Evolutionary conservation across 2,113 vertebrate genomes (phyloP).

Genomic region (Nycticorax nycticorax): DNA sequence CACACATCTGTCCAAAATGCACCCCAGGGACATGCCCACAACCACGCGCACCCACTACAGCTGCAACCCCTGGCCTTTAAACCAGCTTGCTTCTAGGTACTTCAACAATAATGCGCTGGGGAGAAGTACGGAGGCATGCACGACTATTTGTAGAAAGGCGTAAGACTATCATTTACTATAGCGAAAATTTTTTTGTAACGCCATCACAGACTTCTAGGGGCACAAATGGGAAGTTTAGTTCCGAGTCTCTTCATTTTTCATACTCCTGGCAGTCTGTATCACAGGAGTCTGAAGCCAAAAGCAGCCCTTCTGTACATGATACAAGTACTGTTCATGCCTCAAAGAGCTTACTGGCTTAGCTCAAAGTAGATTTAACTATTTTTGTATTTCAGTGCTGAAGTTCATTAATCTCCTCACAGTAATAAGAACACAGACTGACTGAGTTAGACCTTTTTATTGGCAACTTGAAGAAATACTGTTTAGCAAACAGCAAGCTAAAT

Average conservation of each 20-base stretch:
- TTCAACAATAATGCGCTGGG: neutral
- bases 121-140: neutral
- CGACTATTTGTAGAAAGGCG: neutral
- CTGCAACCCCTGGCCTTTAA: neutral
- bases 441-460: neutral
- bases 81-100: neutral
- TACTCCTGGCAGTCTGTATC: neutral
- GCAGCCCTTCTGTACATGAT: neutral
- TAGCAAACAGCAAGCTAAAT: neutral
- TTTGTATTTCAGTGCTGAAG: neutral
- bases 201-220: neutral
- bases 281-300: neutral
- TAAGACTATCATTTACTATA: neutral
- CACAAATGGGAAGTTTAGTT: neutral
- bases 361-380: conserved; percentile 44
- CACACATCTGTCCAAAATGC: neutral
- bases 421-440: neutral
- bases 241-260: neutral
- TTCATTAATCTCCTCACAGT: neutral
- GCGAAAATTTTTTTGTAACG: neutral
- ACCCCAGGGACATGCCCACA: neutral
- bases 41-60: neutral
- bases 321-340: neutral
- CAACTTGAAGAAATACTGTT: neutral
- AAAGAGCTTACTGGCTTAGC: conserved; percentile 36